Evolutionary conservation across 2,797 vertebrate species (phyloP).

Genomic region (Oreortyx pictus): DNA sequence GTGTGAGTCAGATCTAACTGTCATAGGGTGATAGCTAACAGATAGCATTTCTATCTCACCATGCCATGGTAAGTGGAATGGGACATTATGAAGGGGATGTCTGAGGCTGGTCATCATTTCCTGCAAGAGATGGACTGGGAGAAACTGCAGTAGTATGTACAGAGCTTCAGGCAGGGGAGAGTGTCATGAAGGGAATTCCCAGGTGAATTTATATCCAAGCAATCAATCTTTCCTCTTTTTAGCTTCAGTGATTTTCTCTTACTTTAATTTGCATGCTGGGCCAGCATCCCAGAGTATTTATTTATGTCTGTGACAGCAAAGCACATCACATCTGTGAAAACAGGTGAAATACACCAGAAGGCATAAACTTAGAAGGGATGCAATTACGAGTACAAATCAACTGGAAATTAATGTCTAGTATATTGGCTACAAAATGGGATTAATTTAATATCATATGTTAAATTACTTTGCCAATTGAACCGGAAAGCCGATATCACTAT

Average conservation of each 20-base stretch:
- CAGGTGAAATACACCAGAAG: background rate
- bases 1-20: background rate
- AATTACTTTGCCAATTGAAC: background rate
- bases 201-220: background rate
- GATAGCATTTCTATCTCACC: background rate
- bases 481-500: rapidly evolving
- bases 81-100: background rate
- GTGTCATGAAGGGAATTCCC: background rate
- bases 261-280: background rate
- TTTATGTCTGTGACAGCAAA: background rate
- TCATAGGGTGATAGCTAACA: rapidly evolving
- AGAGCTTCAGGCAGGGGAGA: background rate
- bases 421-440: background rate
- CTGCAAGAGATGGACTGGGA: background rate
- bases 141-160: background rate
- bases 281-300: background rate
- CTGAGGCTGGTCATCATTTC: background rate
- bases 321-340: background rate
- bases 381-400: background rate
- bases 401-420: background rate
- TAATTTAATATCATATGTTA: background rate
- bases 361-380: background rate
- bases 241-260: background rate
- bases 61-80: background rate
- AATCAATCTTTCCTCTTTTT: background rate